Evolutionary conservation across 1,140 invertebrate species (phyloP), one percentile per base, ranked within the genome.

Genomic region (Phenacoccus solenopsis): DNA sequence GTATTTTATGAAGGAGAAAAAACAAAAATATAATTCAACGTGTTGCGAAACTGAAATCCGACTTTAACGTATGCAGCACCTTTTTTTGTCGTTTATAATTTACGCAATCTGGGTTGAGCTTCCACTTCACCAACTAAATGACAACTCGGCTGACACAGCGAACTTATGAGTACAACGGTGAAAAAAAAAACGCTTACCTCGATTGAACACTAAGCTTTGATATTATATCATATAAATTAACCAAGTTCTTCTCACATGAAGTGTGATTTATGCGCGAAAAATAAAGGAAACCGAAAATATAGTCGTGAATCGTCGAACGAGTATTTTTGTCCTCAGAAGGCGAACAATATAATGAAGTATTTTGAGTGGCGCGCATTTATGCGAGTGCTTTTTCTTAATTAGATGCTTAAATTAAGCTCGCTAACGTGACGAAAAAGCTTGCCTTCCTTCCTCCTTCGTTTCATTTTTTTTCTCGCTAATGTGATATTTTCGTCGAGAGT

Each of bases 1-100:
- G 38, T 49, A 49, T 49, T 49, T 49, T n/a, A 49, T 49, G 38
- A n/a, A 49, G 38, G 38, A 49, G 38, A 49, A 49, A 49, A 49
- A 49, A 49, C 38, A 49, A 49, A 49, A 49, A 49, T 49, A 49
- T 49, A 49, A 49, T 49, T 49, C 38, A 49, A 49, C 38, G 4
- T 49, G 38, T 49, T 49, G 38, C 38, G 20, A 49, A 49, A 49
- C 38, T 49, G 20, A 49, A 49, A 49, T 49, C 38, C 38, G 20
- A 49, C 38, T 49, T 49, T 49, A 49, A 49, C 38, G 38, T 49
- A 49, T 49, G 38, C 38, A 49, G 38, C 38, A n/a, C 16, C 20
- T 49, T 49, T 49, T 49, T 49, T 49, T 49, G 38, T 49, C 38
- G 16, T 49, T 49, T 49, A 49, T 49, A 49, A 49, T 49, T 49